Evolutionary conservation across 2,797 vertebrate genomes (phyloP).

Genomic region (Pangasius larnaudii): DNA sequence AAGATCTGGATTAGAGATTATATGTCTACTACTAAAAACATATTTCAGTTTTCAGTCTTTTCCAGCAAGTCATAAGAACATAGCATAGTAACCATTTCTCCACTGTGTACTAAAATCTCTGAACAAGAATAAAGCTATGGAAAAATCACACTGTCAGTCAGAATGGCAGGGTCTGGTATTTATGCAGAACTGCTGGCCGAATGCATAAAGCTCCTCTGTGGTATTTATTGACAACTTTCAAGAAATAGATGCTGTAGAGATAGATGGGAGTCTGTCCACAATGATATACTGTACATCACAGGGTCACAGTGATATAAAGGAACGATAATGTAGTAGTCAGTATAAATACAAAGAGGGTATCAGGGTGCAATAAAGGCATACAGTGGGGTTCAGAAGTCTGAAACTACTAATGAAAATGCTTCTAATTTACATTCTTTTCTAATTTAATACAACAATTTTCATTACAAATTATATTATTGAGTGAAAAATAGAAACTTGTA

Average conservation of each 20-base stretch:
- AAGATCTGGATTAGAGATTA: neutral
- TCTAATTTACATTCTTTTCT: neutral
- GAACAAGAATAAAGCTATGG: conserved; percentile 14
- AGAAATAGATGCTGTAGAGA: neutral
- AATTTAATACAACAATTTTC: neutral
- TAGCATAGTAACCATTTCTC: conserved; percentile 25
- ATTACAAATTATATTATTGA: neutral
- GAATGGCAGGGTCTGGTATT: conserved; percentile 35
- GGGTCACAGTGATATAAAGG: neutral
- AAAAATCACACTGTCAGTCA: conserved; percentile 50
- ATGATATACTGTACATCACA: neutral
- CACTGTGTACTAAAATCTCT: conserved; percentile 48
- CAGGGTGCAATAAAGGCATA: neutral
- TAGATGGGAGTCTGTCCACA: neutral
- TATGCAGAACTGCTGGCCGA: conserved; percentile 48
- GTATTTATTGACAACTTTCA: conserved; percentile 54
- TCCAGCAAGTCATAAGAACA: neutral
- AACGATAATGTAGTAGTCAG: neutral
- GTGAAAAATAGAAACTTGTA: no score
- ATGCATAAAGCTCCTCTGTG: conserved; percentile 51
- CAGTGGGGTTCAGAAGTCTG: no score
- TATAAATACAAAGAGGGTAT: neutral
- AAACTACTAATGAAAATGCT: neutral
- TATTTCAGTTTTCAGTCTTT: neutral
- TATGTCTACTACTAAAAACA: neutral